These are phyloP conservation scores for Mongoloraphidia duomilia DNA, from an alignment of 2,888 invertebrate species.

Conservation along the genomic window DNA sequence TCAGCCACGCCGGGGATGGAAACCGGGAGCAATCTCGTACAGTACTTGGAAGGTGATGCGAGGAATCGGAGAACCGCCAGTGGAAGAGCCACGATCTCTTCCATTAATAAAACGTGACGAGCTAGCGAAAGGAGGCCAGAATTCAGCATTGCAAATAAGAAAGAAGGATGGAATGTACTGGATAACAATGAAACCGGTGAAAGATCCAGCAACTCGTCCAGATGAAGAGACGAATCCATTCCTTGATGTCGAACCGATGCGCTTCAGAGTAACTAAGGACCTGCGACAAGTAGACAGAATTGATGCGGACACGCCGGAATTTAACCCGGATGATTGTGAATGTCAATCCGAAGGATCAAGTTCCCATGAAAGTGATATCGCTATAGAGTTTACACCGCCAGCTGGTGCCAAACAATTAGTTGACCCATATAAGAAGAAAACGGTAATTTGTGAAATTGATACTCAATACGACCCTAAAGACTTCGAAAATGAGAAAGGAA, in stretches of 20 bases:
- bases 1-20: conserved; percentile 31
- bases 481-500: conserved; percentile 15
- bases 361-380: conserved; percentile 48
- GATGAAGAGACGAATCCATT: conserved; percentile 1
- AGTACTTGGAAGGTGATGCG: conserved; percentile 25
- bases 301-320: not conserved
- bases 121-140: conserved; percentile 19
- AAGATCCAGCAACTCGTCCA: conserved; percentile 4
- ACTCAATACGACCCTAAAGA: conserved; percentile 16
- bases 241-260: conserved; percentile 5
- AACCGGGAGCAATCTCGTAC: conserved; percentile 33
- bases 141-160: conserved; percentile 38
- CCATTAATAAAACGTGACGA: conserved; percentile 25
- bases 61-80: conserved; percentile 24
- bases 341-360: conserved; percentile 25
- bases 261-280: conserved; percentile 6
- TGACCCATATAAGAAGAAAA: conserved; percentile 22
- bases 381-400: conserved; percentile 57
- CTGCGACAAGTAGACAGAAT: not conserved
- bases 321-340: too few relatives aligned
- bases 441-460: not conserved
- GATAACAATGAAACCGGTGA: conserved; percentile 7
- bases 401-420: too few relatives aligned
- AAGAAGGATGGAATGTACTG: conserved; percentile 5
- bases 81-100: conserved; percentile 25